phyloP scores from a whole-genome alignment of 2,888 invertebrate genomes.

The Eilema griseolum region DNA sequence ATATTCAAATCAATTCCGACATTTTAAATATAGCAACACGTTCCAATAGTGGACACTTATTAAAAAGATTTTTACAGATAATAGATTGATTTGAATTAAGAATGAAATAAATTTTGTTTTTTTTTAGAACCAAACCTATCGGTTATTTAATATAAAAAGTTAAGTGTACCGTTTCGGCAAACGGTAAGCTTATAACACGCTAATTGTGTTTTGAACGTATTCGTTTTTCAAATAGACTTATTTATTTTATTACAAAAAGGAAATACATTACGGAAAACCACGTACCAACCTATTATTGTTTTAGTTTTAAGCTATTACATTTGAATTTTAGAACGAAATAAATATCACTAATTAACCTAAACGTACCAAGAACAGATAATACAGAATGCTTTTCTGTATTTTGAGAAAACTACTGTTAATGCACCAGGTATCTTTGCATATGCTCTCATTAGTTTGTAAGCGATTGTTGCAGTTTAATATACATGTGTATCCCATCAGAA shows the following conservation, averaged over 20 bases:
- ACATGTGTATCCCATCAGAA: too few species aligned
- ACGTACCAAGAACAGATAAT: too few species aligned
- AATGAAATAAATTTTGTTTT: background rate
- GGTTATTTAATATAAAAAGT: background rate
- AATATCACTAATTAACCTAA: background rate
- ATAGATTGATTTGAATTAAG: background rate
- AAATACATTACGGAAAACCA: slow-evolving; percentile 3
- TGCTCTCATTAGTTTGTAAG: too few species aligned
- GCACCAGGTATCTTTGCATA: too few species aligned
- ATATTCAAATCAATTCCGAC: slow-evolving; percentile 1
- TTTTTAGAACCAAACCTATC: background rate
- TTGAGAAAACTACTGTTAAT: too few species aligned
- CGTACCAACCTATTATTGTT: background rate
- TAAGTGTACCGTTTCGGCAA: background rate
- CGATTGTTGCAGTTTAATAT: too few species aligned
- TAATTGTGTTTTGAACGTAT: too few species aligned
- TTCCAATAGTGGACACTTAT: background rate
- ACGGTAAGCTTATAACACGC: too few species aligned
- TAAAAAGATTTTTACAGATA: too few species aligned
- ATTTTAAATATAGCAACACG: slow-evolving; percentile 1
- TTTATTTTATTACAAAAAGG: background rate
- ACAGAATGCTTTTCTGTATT: too few species aligned
- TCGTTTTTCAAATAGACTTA: background rate
- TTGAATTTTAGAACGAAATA: background rate
- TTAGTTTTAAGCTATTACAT: background rate